phyloP scores from a whole-genome alignment of 2,797 vertebrate genomes.

The Champsocephalus esox region DNA sequence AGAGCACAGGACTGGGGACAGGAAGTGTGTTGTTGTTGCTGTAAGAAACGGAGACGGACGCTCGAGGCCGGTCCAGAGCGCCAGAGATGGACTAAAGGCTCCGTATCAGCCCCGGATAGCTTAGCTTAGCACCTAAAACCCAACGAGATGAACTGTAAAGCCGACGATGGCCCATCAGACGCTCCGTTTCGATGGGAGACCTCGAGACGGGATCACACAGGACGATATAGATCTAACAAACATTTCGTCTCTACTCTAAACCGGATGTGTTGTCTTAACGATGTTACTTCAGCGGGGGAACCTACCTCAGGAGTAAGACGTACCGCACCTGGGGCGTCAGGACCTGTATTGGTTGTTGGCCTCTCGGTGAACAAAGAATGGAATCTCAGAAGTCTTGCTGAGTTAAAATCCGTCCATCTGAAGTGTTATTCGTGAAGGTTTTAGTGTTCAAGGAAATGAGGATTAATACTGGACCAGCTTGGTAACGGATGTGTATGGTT shows the following conservation, averaged over 20 bases:
- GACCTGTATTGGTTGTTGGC: not conserved
- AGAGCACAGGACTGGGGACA: constrained; percentile 40
- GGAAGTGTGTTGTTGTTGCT: constrained; percentile 25
- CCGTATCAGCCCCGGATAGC: not conserved
- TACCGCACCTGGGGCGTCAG: not conserved
- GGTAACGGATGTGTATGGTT: too few species aligned
- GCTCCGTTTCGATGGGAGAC: not conserved
- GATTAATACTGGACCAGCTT: too few species aligned
- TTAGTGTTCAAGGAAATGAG: too few species aligned
- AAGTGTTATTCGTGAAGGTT: too few species aligned
- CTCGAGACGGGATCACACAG: constrained; percentile 29
- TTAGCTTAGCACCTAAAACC: constrained; percentile 51
- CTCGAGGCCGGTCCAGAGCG: constrained; percentile 41
- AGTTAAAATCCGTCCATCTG: too few species aligned
- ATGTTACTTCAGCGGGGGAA: too few species aligned
- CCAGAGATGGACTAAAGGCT: constrained; percentile 28
- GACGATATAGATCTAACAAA: not conserved
- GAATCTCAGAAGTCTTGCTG: too few species aligned
- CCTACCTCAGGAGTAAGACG: too few species aligned
- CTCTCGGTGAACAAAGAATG: too few species aligned
- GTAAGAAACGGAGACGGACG: constrained; percentile 14
- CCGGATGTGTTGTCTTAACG: too few species aligned
- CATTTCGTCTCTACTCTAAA: too few species aligned
- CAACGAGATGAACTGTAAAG: not conserved
- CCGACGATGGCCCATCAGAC: not conserved